phyloP scores from a whole-genome alignment of 1,140 invertebrate genomes.

The Zelostemma sp. region DNA sequence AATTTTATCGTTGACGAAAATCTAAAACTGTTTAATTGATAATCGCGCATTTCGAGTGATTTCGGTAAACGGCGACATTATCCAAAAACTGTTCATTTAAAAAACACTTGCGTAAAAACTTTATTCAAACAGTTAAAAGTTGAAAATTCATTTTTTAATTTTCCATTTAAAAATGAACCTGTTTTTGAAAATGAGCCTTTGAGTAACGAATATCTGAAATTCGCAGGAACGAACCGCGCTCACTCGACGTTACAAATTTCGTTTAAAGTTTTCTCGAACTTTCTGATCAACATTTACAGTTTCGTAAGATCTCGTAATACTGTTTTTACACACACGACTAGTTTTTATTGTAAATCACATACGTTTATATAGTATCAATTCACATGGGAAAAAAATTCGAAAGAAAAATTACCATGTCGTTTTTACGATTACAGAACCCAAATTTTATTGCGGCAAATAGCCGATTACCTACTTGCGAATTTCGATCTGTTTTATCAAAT shows the following conservation, averaged over 20 bases:
- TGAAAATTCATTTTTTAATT: background rate
- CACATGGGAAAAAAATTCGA: background rate
- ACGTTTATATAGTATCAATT: background rate
- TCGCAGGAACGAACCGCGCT: slow-evolving; percentile 49
- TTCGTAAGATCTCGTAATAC: slow-evolving; percentile 7
- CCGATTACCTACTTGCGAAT: too few species aligned
- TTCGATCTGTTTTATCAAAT: too few species aligned
- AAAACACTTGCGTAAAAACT: too few species aligned
- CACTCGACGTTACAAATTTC: slow-evolving; percentile 33
- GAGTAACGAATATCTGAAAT: slow-evolving; percentile 39
- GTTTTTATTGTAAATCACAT: slow-evolving; percentile 7
- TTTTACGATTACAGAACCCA: background rate
- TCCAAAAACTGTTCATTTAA: too few species aligned
- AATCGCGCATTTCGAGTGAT: too few species aligned
- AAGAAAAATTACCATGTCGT: too few species aligned
- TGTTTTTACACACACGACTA: background rate
- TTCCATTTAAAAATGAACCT: background rate
- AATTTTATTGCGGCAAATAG: too few species aligned
- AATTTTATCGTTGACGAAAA: too few species aligned
- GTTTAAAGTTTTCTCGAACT: slow-evolving; percentile 18
- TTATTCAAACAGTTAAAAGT: too few species aligned
- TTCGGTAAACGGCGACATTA: too few species aligned
- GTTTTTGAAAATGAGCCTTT: slow-evolving; percentile 32
- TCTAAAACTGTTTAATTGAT: too few species aligned
- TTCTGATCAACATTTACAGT: background rate